These are phyloP conservation scores for Ecliptopera silaceata DNA, from an alignment of 2,888 invertebrate genomes.

Conservation along the genomic window DNA sequence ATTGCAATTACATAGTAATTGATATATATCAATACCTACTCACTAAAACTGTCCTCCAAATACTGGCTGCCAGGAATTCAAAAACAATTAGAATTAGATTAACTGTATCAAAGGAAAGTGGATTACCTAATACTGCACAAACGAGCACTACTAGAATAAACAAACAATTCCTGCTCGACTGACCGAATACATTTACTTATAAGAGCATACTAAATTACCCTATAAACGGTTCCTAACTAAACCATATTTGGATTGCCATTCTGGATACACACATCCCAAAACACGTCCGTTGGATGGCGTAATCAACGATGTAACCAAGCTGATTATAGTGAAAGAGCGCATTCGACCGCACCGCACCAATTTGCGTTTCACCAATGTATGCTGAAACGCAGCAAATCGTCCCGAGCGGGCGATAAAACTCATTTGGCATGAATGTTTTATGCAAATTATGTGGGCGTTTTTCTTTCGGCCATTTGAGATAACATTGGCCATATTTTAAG, in stretches of 20 bases:
- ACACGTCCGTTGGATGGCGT: conserved; percentile 31
- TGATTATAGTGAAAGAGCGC: conserved; percentile 46
- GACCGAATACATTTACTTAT: conserved; percentile 5
- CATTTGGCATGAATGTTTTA: conserved; percentile 27
- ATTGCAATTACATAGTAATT: no score
- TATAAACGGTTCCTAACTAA: conserved; percentile 33
- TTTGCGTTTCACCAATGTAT: conserved; percentile 39
- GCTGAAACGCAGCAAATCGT: conserved; percentile 34
- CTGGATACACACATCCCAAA: conserved; percentile 23
- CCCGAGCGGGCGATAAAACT: conserved; percentile 26
- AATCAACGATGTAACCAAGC: conserved; percentile 45
- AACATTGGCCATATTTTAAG: no score
- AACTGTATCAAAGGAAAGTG: no score
- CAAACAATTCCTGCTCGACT: conserved; percentile 3
- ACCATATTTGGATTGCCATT: conserved; percentile 12
- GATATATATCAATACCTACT: no score
- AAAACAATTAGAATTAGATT: no score
- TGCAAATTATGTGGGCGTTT: conserved; percentile 11
- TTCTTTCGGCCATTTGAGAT: not conserved
- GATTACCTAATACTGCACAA: not conserved
- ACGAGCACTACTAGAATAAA: not conserved
- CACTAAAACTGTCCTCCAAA: no score
- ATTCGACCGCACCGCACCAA: conserved; percentile 46
- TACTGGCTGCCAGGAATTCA: no score
- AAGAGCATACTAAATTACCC: conserved; percentile 20